These are phyloP conservation scores for Laticauda colubrina DNA, from an alignment of 2,113 vertebrate species.

Conservation along the genomic window DNA sequence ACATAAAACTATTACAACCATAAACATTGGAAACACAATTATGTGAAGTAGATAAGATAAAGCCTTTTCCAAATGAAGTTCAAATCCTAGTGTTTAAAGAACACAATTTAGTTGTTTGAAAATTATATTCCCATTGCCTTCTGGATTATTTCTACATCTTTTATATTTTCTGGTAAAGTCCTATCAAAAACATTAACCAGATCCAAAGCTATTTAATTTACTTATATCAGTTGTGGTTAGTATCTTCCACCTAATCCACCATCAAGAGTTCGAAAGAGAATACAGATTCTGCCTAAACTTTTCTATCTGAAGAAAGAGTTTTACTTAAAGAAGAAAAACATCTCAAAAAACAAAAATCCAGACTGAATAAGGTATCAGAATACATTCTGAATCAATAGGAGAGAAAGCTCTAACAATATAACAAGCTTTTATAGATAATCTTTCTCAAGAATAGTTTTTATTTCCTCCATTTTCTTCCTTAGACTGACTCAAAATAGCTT, in stretches of 20 bases:
- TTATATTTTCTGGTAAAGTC: background rate
- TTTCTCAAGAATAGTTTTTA: constrained; percentile 21
- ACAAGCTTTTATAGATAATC: constrained; percentile 30
- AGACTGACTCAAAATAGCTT: constrained; percentile 27
- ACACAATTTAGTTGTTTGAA: background rate
- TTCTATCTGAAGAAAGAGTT: background rate
- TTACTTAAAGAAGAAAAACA: background rate
- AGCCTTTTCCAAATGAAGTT: background rate
- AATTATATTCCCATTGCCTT: background rate
- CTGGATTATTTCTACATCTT: background rate
- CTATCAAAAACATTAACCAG: background rate
- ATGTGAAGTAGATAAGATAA: background rate
- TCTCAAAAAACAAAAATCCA: constrained; percentile 23
- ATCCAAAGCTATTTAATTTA: background rate
- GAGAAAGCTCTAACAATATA: background rate
- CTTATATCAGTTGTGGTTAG: background rate
- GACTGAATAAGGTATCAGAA: constrained; percentile 27
- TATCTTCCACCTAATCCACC: background rate
- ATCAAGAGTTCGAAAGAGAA: background rate
- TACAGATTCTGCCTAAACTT: background rate
- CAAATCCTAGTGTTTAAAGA: background rate
- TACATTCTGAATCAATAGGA: background rate
- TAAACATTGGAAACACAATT: background rate
- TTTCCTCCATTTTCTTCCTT: background rate
- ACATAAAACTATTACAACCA: background rate